Evolutionary conservation across 2,113 vertebrate species (phyloP).

Genomic region (Dicaeum eximium): DNA sequence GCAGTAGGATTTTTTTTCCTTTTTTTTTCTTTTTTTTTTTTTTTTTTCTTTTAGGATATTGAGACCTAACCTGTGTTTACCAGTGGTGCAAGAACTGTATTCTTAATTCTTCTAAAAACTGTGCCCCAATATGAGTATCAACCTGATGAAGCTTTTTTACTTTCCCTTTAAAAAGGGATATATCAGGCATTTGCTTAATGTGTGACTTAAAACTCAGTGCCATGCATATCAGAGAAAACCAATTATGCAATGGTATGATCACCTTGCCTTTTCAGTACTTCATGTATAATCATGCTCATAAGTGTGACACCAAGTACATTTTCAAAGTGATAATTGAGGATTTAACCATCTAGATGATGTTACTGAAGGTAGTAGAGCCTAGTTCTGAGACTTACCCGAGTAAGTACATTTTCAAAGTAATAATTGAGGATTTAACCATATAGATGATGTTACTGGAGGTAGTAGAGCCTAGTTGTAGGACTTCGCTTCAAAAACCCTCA

Average conservation of each 20-base stretch:
- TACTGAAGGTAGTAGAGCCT: neutral
- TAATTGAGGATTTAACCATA: neutral
- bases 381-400: neutral
- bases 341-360: neutral
- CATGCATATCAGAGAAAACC: neutral
- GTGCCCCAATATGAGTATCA: neutral
- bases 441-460: neutral
- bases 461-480: neutral
- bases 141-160: neutral
- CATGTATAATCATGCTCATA: neutral
- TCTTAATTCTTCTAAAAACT: neutral
- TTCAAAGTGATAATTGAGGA: constrained; percentile 1
- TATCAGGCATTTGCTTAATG: neutral
- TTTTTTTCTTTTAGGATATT: neutral
- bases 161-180: neutral
- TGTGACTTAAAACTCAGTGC: neutral
- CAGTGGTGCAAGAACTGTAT: neutral
- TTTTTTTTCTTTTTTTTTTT: neutral
- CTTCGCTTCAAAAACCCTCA: constrained; percentile 10
- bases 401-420: constrained; percentile 1
- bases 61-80: neutral
- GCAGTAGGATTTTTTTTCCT: neutral
- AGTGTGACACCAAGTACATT: neutral
- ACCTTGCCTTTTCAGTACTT: neutral
- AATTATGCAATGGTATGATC: neutral